A percentile compares a stretch with the other conserved stretches of the same genome.
phyloP scores from a whole-genome alignment of 2,888 invertebrate species.

The Hypena proboscidalis region DNA sequence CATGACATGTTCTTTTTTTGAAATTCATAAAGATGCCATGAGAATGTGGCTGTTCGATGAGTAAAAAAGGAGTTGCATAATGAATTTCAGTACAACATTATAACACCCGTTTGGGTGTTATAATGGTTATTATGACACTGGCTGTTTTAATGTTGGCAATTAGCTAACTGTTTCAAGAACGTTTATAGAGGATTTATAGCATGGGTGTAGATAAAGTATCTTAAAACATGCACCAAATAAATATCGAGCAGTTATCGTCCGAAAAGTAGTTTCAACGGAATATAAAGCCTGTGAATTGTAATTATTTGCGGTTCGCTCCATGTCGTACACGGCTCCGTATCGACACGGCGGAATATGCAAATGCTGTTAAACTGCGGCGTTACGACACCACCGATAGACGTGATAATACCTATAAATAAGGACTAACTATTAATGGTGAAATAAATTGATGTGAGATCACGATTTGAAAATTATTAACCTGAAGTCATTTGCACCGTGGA shows the following conservation, averaged over 20 bases:
- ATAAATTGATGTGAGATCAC: conserved; percentile 80
- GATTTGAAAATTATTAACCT: conserved; percentile 72
- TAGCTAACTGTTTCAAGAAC: no score
- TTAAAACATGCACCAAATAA: no score
- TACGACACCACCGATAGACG: conserved; percentile 76
- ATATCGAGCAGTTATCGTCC: conserved; percentile 10
- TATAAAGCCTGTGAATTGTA: conserved; percentile 43
- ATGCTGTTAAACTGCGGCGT: conserved; percentile 71
- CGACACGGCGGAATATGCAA: conserved; percentile 76
- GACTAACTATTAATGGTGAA: conserved; percentile 76
- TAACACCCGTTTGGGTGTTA: no score
- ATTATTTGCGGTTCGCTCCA: conserved; percentile 49
- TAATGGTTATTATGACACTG: no score
- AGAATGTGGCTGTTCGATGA: no score
- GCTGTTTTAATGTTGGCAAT: no score
- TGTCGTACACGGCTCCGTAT: conserved; percentile 53
- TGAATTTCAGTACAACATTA: no score
- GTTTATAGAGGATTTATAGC: no score
- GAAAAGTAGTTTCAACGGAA: conserved; percentile 22
- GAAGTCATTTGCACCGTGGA: conserved; percentile 67
- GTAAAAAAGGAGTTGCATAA: no score
- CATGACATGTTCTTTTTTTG: no score
- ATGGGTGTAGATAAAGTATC: no score
- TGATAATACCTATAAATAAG: conserved; percentile 80
- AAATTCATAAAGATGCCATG: no score